Percentiles rank a stretch among this genome's conserved stretches.
Evolutionary conservation across 2,797 vertebrate genomes (phyloP).

Genomic region (Iguana delicatissima): DNA sequence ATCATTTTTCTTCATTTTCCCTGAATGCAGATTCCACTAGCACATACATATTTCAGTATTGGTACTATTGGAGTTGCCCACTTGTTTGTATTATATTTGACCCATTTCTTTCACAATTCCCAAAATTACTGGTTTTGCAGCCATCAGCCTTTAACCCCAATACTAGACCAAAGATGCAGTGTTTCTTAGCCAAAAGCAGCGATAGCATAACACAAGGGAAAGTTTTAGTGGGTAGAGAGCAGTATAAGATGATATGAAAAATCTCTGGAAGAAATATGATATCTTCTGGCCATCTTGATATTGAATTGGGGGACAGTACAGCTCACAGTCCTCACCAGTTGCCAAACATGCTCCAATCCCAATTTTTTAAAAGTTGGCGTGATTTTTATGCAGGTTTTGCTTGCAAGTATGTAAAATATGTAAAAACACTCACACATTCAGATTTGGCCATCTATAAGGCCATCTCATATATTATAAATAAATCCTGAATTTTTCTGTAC

Average conservation of each 20-base stretch:
- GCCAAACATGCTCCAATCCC: too few relatives aligned
- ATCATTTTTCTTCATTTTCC: neutral
- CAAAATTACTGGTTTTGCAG: neutral
- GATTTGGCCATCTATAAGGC: too few relatives aligned
- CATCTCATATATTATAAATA: neutral
- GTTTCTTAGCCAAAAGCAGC: neutral
- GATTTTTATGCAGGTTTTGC: too few relatives aligned
- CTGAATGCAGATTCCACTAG: neutral
- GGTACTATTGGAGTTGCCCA: neutral
- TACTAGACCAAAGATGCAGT: neutral
- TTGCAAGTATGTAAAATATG: too few relatives aligned
- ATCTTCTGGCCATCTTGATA: neutral
- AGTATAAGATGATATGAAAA: neutral
- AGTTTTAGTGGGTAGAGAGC: neutral
- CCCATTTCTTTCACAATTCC: neutral
- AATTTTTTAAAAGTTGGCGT: too few relatives aligned
- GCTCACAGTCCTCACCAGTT: neutral
- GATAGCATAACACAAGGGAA: neutral
- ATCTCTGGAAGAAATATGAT: neutral
- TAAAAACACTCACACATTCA: too few relatives aligned
- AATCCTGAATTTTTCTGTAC: neutral
- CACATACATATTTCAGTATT: neutral
- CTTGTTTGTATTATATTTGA: too few relatives aligned
- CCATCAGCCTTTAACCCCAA: conserved; percentile 35
- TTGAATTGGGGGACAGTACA: neutral